Conservation (phyloP, 2,888 invertebrate species). For the Mactromeris polynyma region DNA sequence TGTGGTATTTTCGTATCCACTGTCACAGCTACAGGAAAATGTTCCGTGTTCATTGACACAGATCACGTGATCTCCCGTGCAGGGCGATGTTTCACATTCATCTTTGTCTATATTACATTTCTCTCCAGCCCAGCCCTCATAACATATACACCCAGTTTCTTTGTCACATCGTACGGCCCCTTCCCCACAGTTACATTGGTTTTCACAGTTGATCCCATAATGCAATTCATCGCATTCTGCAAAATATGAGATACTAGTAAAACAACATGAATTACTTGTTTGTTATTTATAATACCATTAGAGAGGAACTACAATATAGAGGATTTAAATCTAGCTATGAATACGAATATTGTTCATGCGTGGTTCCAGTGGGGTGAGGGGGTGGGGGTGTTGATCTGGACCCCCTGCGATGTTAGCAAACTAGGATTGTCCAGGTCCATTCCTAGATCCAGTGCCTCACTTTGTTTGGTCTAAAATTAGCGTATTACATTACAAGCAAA, state of each 20-base stretch:
- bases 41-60: slow-evolving; percentile 59
- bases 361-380: too few species aligned
- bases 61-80: slow-evolving; percentile 29
- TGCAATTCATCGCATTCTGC: slow-evolving; percentile 53
- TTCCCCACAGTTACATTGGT: slow-evolving; percentile 53
- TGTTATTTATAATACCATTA: too few species aligned
- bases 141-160: slow-evolving; percentile 58
- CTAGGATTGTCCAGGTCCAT: too few species aligned
- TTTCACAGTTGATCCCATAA: slow-evolving; percentile 56
- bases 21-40: slow-evolving; percentile 49
- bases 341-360: too few species aligned
- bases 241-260: not conserved
- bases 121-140: slow-evolving; percentile 53
- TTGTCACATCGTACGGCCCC: slow-evolving; percentile 47
- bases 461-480: too few species aligned
- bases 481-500: too few species aligned
- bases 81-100: slow-evolving; percentile 54
- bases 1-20: slow-evolving; percentile 40
- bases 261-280: too few species aligned
- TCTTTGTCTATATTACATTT: slow-evolving; percentile 59
- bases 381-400: too few species aligned
- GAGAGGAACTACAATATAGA: too few species aligned
- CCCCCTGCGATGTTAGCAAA: too few species aligned
- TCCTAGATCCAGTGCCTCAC: too few species aligned
- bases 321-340: too few species aligned